Evolutionary conservation across 2,113 vertebrate species (phyloP).

Genomic region (Phainopepla nitens): DNA sequence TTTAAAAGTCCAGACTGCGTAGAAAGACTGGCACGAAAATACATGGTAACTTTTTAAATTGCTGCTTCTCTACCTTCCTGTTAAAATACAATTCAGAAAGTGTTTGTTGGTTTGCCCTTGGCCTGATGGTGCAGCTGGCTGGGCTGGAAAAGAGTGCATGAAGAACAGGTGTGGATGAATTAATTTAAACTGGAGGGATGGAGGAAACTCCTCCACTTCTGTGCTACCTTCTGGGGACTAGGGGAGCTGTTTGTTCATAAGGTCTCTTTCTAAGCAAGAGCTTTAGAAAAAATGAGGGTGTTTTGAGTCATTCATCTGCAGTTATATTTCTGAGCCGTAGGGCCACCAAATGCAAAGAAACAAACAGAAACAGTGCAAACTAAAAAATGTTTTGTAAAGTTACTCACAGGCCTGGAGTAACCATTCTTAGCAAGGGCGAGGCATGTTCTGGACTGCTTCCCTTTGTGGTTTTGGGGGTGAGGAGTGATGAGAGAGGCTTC

Average conservation of each 20-base stretch:
- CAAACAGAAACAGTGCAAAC: not conserved
- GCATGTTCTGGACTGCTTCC: not conserved
- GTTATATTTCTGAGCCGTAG: not conserved
- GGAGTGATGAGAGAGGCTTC: not conserved
- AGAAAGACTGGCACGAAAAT: slow-evolving; percentile 71
- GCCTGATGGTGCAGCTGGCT: not conserved
- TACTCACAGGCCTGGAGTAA: not conserved
- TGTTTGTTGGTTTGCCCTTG: not conserved
- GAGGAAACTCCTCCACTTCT: not conserved
- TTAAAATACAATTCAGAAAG: not conserved
- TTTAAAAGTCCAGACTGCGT: slow-evolving; percentile 21
- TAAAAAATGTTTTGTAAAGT: not conserved
- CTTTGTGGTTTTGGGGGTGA: not conserved
- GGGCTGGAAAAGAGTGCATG: not conserved
- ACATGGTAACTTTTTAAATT: slow-evolving; percentile 71
- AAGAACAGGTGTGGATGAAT: not conserved
- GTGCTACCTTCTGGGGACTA: not conserved
- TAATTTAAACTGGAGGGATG: not conserved
- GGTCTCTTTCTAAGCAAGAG: not conserved
- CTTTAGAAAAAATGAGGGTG: not conserved
- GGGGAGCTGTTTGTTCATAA: not conserved
- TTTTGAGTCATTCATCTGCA: not conserved
- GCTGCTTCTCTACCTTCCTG: not conserved
- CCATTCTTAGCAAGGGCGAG: not conserved
- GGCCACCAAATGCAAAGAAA: not conserved